Percentiles rank a stretch among this genome's conserved stretches.
Evolutionary conservation across 2,113 vertebrate genomes (phyloP).

Genomic region (Clarias magur): DNA sequence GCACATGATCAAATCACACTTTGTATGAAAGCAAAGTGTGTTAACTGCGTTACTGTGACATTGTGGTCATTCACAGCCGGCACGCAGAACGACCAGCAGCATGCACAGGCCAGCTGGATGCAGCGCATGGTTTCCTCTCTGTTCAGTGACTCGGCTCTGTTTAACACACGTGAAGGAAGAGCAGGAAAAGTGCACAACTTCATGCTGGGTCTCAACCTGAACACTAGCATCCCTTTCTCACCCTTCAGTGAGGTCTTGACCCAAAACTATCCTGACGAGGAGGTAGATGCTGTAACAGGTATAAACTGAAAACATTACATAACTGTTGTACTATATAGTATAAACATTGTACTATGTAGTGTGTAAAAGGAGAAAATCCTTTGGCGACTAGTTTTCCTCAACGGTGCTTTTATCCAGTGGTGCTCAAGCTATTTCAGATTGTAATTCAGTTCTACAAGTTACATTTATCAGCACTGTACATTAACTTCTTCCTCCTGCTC

Average conservation of each 20-base stretch:
- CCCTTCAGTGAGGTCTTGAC: conserved; percentile 65
- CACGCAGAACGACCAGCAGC: conserved; percentile 73
- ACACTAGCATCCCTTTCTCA: conserved; percentile 80
- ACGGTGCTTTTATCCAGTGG: not conserved
- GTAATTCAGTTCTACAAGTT: not conserved
- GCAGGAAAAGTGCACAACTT: conserved; percentile 98
- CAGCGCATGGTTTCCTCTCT: conserved; percentile 90
- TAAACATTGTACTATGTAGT: not conserved
- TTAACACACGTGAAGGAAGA: conserved; percentile 93
- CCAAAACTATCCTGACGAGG: conserved; percentile 77
- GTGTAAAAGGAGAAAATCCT: not conserved
- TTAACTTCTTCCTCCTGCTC: not conserved
- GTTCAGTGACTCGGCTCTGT: conserved; percentile 85
- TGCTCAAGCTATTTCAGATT: not conserved
- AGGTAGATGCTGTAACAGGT: conserved; percentile 87
- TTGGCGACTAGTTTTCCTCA: not conserved
- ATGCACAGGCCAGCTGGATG: conserved; percentile 86
- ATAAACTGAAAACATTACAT: no score
- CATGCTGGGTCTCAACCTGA: conserved; percentile 95
- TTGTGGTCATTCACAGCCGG: conserved; percentile 63
- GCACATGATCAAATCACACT: not conserved
- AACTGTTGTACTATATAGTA: no score
- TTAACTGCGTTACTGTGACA: not conserved
- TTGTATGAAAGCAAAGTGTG: not conserved
- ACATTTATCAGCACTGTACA: not conserved